Percentiles rank a stretch among this genome's conserved stretches.
Evolutionary conservation across 30 jellyfish, hydroid and myxozoan species (phyloP).

Genomic region (Turritopsis rubra): DNA sequence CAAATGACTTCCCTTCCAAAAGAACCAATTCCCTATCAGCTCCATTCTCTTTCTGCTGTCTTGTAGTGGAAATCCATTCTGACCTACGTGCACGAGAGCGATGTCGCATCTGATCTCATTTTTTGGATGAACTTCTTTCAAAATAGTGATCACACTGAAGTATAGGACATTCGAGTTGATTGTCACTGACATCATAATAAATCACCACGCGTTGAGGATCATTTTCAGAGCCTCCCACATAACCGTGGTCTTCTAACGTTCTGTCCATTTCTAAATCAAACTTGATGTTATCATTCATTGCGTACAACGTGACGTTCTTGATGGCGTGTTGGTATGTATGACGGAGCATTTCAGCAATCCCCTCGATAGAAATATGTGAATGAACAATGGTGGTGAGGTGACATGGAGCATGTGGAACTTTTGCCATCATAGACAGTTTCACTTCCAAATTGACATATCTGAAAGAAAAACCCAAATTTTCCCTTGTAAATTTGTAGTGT

Average conservation of each 20-base stretch:
- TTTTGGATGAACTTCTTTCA: not conserved
- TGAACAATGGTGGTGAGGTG: conserved; percentile 48
- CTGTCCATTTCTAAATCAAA: not conserved
- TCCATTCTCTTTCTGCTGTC: no score
- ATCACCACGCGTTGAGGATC: conserved; percentile 3
- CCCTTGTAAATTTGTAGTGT: no score
- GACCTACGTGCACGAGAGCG: no score
- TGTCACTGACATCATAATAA: not conserved
- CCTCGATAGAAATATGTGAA: conserved; percentile 55
- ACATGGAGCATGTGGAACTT: conserved; percentile 48
- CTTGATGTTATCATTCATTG: not conserved
- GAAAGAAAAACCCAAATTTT: conserved; percentile 4
- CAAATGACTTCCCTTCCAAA: no score
- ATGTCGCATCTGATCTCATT: not conserved
- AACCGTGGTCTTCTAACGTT: conserved; percentile 2
- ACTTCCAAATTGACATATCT: conserved; percentile 48
- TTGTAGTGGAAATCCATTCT: no score
- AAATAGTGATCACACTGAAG: conserved; percentile 12
- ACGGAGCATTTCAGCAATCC: conserved; percentile 32
- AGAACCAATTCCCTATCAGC: no score
- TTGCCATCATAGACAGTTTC: conserved; percentile 37
- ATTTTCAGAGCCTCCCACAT: not conserved
- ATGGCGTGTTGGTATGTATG: not conserved
- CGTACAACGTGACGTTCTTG: not conserved
- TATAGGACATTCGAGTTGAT: conserved; percentile 4